Percentiles rank a stretch among this genome's conserved stretches.
phyloP scores from a whole-genome alignment of 2,113 vertebrate species.

The Centropus unirufus region DNA sequence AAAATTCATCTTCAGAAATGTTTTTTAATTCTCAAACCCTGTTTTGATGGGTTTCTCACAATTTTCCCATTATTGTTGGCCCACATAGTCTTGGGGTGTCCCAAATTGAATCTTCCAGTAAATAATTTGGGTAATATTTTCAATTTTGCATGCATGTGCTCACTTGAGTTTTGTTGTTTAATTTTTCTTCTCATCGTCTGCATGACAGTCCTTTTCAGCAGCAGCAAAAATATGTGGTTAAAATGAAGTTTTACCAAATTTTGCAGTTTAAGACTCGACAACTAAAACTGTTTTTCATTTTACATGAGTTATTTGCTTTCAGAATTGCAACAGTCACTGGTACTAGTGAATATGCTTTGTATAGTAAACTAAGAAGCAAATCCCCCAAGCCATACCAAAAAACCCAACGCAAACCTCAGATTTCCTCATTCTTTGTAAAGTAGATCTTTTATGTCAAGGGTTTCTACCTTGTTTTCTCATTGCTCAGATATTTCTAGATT shows the following conservation, averaged over 20 bases:
- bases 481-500: background rate
- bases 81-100: background rate
- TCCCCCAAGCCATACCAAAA: background rate
- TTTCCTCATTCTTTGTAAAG: background rate
- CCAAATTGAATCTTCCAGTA: background rate
- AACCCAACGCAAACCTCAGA: background rate
- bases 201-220: background rate
- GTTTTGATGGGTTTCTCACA: background rate
- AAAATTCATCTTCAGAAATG: background rate
- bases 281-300: background rate
- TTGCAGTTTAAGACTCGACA: background rate
- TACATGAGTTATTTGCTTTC: background rate
- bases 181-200: background rate
- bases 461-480: background rate
- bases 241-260: background rate
- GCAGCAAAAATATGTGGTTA: background rate
- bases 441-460: background rate
- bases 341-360: slow-evolving; percentile 1
- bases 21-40: background rate
- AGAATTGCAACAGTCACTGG: background rate
- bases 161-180: background rate
- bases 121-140: background rate
- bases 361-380: background rate
- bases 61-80: background rate
- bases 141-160: background rate